Evolutionary conservation across 2,113 vertebrate genomes (phyloP).

Genomic region (Podarcis muralis): DNA sequence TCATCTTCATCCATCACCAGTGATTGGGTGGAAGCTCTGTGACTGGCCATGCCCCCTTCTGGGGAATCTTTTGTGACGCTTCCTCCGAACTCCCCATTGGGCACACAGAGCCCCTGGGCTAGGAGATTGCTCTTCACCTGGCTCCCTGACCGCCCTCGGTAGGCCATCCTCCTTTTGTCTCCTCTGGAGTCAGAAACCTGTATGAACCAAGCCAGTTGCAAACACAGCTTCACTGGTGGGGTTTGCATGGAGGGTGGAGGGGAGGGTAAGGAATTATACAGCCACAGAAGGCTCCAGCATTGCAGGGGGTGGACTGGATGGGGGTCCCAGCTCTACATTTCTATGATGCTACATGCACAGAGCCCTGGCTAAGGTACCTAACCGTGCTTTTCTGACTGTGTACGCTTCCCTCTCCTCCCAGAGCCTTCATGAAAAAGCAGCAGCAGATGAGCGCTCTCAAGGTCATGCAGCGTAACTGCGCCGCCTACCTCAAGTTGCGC

Average conservation of each 20-base stretch:
- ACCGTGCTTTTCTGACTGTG: not conserved
- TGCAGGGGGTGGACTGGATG: too few species aligned
- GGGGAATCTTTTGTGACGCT: not conserved
- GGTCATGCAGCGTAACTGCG: conserved; percentile 92
- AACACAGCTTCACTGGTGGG: too few species aligned
- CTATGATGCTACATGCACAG: not conserved
- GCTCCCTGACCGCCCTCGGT: not conserved
- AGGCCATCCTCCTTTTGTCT: not conserved
- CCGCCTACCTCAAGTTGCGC: conserved; percentile 90
- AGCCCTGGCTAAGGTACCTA: not conserved
- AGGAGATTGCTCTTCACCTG: not conserved
- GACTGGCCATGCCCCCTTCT: too few species aligned
- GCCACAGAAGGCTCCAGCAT: too few species aligned
- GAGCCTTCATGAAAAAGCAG: conserved; percentile 87
- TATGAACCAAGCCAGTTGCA: not conserved
- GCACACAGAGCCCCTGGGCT: not conserved
- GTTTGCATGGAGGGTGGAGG: not conserved
- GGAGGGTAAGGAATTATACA: too few species aligned
- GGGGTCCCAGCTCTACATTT: too few species aligned
- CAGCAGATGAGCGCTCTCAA: conserved; percentile 89
- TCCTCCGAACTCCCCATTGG: not conserved
- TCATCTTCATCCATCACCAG: not conserved
- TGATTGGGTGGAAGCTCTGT: not conserved
- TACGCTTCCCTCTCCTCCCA: conserved; percentile 26
- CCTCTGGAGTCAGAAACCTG: not conserved